Percentiles rank a stretch among this genome's conserved stretches.
Conservation (phyloP, 2,888 invertebrate genomes). For the Formica aserva region DNA sequence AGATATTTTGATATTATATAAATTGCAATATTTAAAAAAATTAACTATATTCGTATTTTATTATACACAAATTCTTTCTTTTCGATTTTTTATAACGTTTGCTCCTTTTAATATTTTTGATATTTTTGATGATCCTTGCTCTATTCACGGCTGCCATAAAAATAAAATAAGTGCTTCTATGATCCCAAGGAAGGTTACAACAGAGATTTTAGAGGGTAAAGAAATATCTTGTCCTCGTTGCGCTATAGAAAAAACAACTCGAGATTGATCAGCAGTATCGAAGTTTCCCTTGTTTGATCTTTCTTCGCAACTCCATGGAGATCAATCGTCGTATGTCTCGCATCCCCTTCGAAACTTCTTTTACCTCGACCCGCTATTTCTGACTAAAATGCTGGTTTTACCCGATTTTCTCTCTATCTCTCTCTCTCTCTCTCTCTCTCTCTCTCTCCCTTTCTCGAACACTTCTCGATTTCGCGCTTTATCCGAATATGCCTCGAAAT, state of each 20-base stretch:
- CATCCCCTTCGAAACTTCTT: conserved; percentile 53
- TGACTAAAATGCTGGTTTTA: conserved; percentile 23
- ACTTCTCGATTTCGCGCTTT: conserved; percentile 44
- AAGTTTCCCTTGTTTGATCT: conserved; percentile 70
- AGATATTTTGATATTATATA: neutral
- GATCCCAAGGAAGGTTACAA: neutral
- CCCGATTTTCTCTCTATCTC: neutral
- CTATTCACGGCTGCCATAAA: neutral
- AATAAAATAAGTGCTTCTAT: neutral
- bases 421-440: neutral
- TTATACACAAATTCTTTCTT: neutral
- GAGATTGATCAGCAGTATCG: conserved; percentile 71
- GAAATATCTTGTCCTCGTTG: conserved; percentile 28
- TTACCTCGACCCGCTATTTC: conserved; percentile 35
- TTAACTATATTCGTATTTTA: neutral
- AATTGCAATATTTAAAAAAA: neutral
- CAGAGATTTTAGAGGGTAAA: conserved; percentile 20
- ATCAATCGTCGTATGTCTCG: conserved; percentile 58
- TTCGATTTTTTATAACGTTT: neutral
- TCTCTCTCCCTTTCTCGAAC: neutral
- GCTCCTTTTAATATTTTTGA: neutral
- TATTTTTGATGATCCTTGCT: neutral
- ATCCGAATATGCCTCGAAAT: conserved; percentile 50
- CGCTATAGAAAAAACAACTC: conserved; percentile 25
- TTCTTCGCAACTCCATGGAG: conserved; percentile 59